Evolutionary conservation across 1,140 invertebrate species (phyloP), one percentile per base, ranked within the genome.

Genomic region (Drosophila kohkoa): DNA sequence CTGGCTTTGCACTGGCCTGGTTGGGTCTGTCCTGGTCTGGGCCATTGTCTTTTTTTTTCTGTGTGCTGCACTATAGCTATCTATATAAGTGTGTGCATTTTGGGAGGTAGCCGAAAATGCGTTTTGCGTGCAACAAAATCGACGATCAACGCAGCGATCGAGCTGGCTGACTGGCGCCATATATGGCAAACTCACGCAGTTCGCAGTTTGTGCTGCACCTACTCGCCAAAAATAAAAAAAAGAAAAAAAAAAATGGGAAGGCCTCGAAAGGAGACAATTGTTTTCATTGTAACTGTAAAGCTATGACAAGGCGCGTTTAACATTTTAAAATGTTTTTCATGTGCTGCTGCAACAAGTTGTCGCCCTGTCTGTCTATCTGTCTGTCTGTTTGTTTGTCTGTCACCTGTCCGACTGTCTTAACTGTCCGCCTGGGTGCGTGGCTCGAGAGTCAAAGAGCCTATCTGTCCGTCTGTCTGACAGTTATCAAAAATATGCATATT

Each of bases 301-400:
- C 55, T 68, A 62, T 87, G 83, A 87, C 83, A 88, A 79, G 82
- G 83, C 82, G 70, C 83, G 77, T 67, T 88, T 81, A 86, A 86
- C 77, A 86, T 73, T 77, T 81, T 89, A 89, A 89, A 89, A 89
- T 89, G 81, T 73, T 89, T 89, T 88, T 77, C 78, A 78, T 89
- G 85, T 63, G 70, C 55, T 57, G 70, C 63, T 35, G 59, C 75
- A 76, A 64, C 69, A 72, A 63, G 69, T 66, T 68, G 51, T 72
- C 62, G 51, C 45, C 15, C 55, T 46, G 58, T 74, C 49, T 63
- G 63, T 74, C 76, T 20, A 20, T 20, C 55, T 46, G 58, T 74
- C 49, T 58, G 59, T 65, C 64, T 28, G 54, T 55, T 20, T 45
- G 57, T 73, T 38, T 62, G 62, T 73, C 75, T 58, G 59, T 66